Evolutionary conservation across 2,888 invertebrate species (phyloP).

Genomic region (Apodemia zela): DNA sequence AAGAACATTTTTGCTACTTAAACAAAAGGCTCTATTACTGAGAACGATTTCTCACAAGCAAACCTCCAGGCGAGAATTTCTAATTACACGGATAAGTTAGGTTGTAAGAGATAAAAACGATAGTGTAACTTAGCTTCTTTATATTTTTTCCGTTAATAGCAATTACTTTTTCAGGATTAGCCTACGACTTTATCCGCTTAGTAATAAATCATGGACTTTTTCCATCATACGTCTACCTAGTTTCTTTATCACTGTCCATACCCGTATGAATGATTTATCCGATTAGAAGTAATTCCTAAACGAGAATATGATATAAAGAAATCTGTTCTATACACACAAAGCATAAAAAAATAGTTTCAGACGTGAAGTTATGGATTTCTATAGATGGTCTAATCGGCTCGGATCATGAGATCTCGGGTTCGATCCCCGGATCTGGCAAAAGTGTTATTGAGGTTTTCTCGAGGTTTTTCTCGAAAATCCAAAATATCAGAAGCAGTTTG

Average conservation of each 20-base stretch:
- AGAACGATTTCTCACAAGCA: background rate
- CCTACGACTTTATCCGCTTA: background rate
- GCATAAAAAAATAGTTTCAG: too few species aligned
- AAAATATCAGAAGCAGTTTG: too few species aligned
- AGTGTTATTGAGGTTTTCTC: too few species aligned
- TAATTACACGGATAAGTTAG: conserved; percentile 1
- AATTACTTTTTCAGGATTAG: background rate
- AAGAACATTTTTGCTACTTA: background rate
- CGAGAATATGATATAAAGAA: too few species aligned
- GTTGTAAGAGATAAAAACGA: background rate
- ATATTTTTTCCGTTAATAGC: background rate
- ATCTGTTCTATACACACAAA: too few species aligned
- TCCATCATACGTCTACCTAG: background rate
- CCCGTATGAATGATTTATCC: background rate
- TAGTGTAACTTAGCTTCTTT: background rate
- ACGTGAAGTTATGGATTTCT: too few species aligned
- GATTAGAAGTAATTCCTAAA: background rate
- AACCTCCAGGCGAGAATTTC: background rate
- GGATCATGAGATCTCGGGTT: too few species aligned
- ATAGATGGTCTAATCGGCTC: too few species aligned
- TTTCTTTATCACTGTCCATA: background rate
- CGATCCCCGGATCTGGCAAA: too few species aligned
- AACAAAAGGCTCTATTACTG: background rate
- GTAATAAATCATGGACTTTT: background rate
- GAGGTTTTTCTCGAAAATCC: too few species aligned